These are phyloP conservation scores for Sinella curviseta DNA, from an alignment of 1,140 invertebrate species.

Conservation along the genomic window DNA sequence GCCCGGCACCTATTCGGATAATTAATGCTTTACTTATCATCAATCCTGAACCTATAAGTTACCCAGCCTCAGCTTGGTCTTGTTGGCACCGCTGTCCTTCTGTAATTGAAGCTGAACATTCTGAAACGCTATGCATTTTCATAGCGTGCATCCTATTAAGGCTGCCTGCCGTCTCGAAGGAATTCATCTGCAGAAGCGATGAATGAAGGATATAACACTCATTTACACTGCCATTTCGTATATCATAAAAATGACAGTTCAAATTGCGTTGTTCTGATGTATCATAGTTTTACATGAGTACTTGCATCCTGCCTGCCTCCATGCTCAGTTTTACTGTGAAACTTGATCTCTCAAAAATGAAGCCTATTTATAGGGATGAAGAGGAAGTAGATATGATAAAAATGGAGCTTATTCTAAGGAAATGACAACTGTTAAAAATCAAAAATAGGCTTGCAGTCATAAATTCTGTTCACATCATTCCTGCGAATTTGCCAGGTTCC, in stretches of 20 bases:
- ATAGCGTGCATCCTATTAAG: not conserved
- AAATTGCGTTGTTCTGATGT: not conserved
- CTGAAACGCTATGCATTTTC: not conserved
- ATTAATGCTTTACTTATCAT: constrained; percentile 2
- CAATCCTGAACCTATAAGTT: not conserved
- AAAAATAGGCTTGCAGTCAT: not conserved
- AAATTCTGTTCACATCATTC: not conserved
- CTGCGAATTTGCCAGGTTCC: not conserved
- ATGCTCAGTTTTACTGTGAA: not conserved
- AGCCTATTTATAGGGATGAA: no score
- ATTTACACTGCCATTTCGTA: no score
- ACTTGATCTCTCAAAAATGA: not conserved
- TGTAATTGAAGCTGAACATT: not conserved
- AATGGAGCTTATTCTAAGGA: not conserved
- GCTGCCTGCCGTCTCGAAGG: not conserved
- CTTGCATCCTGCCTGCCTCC: not conserved
- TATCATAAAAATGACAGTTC: no score
- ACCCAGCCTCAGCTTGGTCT: not conserved
- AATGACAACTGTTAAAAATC: constrained; percentile 3
- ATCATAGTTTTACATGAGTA: not conserved
- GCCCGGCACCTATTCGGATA: not conserved
- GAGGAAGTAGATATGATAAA: no score
- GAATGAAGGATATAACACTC: not conserved
- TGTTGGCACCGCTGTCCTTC: not conserved
- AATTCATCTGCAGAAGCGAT: not conserved